Evolutionary conservation across 2,888 invertebrate genomes (phyloP).

Genomic region (Spodoptera picta): DNA sequence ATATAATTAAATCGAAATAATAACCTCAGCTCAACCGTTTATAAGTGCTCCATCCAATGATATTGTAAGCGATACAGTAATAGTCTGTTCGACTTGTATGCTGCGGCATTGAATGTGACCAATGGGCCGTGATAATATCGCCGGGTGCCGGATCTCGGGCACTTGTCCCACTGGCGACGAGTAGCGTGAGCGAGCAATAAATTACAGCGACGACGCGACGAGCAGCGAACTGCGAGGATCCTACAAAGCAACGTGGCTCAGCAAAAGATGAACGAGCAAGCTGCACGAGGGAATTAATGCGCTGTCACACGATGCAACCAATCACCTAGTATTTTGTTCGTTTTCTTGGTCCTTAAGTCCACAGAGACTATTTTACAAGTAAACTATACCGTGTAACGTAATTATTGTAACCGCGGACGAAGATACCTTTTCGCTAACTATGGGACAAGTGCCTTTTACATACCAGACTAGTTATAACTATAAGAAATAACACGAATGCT

Average conservation of each 20-base stretch:
- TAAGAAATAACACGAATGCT: slow-evolving; percentile 30
- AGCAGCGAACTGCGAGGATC: slow-evolving; percentile 14
- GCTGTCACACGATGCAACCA: slow-evolving; percentile 28
- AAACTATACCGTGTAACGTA: too few relatives aligned
- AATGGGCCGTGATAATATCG: slow-evolving; percentile 72
- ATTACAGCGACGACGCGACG: slow-evolving; percentile 18
- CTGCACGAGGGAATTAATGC: slow-evolving; percentile 18
- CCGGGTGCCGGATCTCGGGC: slow-evolving; percentile 50
- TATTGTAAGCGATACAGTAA: slow-evolving; percentile 37
- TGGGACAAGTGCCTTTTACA: slow-evolving; percentile 26
- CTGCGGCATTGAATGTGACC: slow-evolving; percentile 74
- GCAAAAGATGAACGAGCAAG: slow-evolving; percentile 27
- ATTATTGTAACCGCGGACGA: slow-evolving; percentile 4
- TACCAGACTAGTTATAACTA: slow-evolving; percentile 43
- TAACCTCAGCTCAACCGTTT: slow-evolving; percentile 1
- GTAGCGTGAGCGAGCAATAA: slow-evolving; percentile 22
- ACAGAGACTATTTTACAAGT: not conserved
- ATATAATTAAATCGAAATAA: slow-evolving; percentile 6
- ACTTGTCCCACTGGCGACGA: slow-evolving; percentile 35
- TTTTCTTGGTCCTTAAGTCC: slow-evolving; percentile 1
- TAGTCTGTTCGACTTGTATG: slow-evolving; percentile 31
- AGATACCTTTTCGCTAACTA: slow-evolving; percentile 19
- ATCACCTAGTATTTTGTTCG: slow-evolving; percentile 14
- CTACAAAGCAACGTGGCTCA: slow-evolving; percentile 21
- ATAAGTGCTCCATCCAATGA: slow-evolving; percentile 6